A percentile compares a stretch with the other conserved stretches of the same genome.
phyloP scores from a whole-genome alignment of 1,140 invertebrate species.

The Drosophila hydei region DNA sequence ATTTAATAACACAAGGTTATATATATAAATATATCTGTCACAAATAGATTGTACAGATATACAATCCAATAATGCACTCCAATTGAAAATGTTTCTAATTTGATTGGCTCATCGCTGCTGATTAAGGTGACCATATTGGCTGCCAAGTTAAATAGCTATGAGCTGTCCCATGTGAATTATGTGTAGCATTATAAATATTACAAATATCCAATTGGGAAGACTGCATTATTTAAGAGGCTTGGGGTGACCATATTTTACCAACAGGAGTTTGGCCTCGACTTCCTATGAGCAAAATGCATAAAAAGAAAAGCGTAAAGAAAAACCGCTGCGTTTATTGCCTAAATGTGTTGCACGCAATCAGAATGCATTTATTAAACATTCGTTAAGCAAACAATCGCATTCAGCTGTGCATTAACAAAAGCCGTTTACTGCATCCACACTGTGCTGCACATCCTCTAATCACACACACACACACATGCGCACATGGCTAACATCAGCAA shows the following conservation, averaged over 20 bases:
- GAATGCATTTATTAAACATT: constrained; percentile 38
- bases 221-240: no score
- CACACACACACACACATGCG: constrained; percentile 10
- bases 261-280: no score
- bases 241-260: no score
- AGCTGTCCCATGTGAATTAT: background rate
- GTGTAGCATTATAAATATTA: no score
- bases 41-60: no score
- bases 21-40: no score
- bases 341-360: constrained; percentile 10
- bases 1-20: no score
- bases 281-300: background rate
- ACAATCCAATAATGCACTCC: no score
- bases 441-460: constrained; percentile 32
- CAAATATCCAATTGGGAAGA: no score
- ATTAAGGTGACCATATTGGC: background rate
- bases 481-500: constrained; percentile 13
- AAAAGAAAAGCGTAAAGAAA: background rate
- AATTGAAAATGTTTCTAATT: no score
- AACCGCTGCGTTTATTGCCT: background rate
- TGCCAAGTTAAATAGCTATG: background rate
- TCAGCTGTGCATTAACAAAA: constrained; percentile 31
- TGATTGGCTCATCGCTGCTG: no score
- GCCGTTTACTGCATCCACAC: background rate
- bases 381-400: constrained; percentile 17